Evolutionary conservation across 2,888 invertebrate genomes (phyloP).

Genomic region (Acronicta psi): DNA sequence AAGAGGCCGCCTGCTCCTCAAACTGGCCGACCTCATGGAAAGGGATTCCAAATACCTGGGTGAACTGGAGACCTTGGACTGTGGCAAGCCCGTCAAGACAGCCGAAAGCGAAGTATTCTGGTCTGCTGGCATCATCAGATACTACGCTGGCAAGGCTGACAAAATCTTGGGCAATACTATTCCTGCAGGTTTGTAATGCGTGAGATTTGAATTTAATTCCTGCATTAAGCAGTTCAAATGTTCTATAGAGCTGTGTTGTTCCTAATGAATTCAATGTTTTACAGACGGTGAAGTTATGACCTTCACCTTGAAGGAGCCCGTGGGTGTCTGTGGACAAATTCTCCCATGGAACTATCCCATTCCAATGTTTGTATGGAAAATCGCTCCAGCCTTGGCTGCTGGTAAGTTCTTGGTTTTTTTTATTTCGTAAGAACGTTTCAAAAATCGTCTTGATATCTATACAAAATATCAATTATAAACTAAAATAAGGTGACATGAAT

Average conservation of each 20-base stretch:
- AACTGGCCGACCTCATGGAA: slow-evolving; percentile 93
- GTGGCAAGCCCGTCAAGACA: slow-evolving; percentile 95
- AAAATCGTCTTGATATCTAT: no score
- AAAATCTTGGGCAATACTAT: slow-evolving; percentile 94
- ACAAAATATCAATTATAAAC: no score
- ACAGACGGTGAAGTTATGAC: slow-evolving; percentile 93
- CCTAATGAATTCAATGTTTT: slow-evolving; percentile 34
- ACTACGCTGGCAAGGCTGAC: slow-evolving; percentile 97
- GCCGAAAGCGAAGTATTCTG: slow-evolving; percentile 91
- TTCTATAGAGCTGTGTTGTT: no score
- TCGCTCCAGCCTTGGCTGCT: slow-evolving; percentile 93
- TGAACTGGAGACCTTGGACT: slow-evolving; percentile 97
- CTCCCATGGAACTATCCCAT: slow-evolving; percentile 98
- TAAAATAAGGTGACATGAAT: no score
- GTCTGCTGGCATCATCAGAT: slow-evolving; percentile 91
- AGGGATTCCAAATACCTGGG: slow-evolving; percentile 92
- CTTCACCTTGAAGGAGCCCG: slow-evolving; percentile 96
- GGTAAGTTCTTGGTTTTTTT: slow-evolving; percentile 63
- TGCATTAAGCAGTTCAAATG: no score
- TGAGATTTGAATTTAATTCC: no score
- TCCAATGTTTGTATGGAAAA: slow-evolving; percentile 98
- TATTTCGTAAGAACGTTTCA: no score
- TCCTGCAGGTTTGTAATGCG: slow-evolving; percentile 88
- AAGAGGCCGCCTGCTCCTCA: slow-evolving; percentile 92
- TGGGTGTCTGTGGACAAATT: slow-evolving; percentile 96